phyloP scores from a whole-genome alignment of 2,113 vertebrate genomes.

The Fregata magnificens region DNA sequence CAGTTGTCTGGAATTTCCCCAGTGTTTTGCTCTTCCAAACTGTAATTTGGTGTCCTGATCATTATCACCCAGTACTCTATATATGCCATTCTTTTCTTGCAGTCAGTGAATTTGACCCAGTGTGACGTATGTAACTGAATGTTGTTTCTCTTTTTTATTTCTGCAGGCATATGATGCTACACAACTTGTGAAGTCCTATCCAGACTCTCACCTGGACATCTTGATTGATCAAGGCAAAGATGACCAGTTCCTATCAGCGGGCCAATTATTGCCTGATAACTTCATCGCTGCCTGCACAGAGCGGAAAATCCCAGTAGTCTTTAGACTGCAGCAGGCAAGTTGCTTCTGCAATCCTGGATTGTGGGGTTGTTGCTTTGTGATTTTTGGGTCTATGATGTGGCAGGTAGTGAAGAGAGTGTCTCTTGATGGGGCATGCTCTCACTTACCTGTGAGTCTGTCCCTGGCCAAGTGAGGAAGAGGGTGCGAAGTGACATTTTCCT shows the following conservation, averaged over 20 bases:
- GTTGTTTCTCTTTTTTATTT: background rate
- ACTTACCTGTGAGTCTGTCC: background rate
- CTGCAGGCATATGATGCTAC: constrained; percentile 89
- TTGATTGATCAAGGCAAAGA: constrained; percentile 95
- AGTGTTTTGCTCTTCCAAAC: background rate
- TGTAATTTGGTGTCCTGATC: background rate
- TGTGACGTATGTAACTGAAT: accelerated
- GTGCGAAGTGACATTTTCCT: background rate
- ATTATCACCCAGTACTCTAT: too few relatives aligned
- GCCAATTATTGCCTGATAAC: constrained; percentile 93
- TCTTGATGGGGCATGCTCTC: background rate
- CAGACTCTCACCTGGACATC: constrained; percentile 86
- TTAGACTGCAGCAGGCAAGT: constrained; percentile 91
- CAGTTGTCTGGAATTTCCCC: background rate
- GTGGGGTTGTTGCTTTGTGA: background rate
- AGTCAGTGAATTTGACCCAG: background rate
- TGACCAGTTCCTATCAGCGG: constrained; percentile 90
- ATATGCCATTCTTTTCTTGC: background rate
- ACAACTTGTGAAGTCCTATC: constrained; percentile 79
- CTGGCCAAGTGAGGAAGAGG: background rate
- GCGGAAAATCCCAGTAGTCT: constrained; percentile 88
- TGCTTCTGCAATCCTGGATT: background rate
- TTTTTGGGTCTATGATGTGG: background rate
- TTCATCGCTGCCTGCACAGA: constrained; percentile 92
- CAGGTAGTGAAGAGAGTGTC: background rate